Evolutionary conservation across 2,888 invertebrate species (phyloP).

Genomic region (Gisinianus flammeolus): DNA sequence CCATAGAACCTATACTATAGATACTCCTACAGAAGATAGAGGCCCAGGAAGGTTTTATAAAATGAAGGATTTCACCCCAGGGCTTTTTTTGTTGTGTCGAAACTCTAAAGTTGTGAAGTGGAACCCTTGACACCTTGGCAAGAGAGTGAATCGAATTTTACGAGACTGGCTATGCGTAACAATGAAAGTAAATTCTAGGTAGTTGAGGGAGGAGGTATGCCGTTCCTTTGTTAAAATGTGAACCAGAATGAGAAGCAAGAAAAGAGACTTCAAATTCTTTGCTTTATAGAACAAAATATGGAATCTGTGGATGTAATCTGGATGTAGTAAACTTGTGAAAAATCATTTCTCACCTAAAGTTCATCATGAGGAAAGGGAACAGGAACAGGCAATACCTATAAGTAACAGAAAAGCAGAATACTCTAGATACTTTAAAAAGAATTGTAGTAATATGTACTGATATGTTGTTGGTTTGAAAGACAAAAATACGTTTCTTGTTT

Average conservation of each 20-base stretch:
- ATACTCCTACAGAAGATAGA: not conserved
- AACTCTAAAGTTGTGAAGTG: slow-evolving; percentile 4
- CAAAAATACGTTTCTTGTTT: too few species aligned
- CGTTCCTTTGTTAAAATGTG: not conserved
- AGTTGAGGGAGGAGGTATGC: slow-evolving; percentile 5
- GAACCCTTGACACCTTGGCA: slow-evolving; percentile 21
- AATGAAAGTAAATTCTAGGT: slow-evolving; percentile 12
- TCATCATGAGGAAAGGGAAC: too few species aligned
- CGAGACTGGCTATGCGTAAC: not conserved
- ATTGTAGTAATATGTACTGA: too few species aligned
- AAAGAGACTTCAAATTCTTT: not conserved
- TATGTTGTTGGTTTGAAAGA: too few species aligned
- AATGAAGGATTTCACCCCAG: slow-evolving; percentile 10
- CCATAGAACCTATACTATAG: not conserved
- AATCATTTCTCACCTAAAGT: too few species aligned
- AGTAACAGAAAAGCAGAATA: too few species aligned
- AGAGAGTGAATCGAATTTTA: slow-evolving; percentile 26
- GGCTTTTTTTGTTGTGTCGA: not conserved
- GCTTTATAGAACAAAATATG: not conserved
- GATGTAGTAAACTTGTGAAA: too few species aligned
- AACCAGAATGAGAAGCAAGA: not conserved
- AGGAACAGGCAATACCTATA: too few species aligned
- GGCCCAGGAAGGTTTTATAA: slow-evolving; percentile 28
- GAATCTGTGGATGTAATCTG: not conserved
- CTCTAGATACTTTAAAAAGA: too few species aligned